These are phyloP conservation scores for Hystrix brachyura DNA, from an alignment of 2,113 vertebrate species.

Conservation along the genomic window DNA sequence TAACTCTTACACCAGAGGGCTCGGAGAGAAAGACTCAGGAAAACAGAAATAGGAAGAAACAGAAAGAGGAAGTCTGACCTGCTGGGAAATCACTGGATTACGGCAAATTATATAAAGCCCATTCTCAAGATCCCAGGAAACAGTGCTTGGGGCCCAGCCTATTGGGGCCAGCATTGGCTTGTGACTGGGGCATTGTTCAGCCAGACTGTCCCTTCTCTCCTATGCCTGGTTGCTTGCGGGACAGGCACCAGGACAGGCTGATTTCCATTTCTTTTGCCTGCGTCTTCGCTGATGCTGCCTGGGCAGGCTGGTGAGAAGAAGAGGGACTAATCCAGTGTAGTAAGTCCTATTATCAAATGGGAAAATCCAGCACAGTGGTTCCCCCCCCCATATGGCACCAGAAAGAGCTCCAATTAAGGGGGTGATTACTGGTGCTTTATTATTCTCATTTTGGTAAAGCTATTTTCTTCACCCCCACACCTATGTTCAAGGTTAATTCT, in stretches of 20 bases:
- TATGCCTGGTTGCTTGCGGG: neutral
- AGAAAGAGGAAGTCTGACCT: neutral
- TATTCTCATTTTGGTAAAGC: constrained; percentile 73
- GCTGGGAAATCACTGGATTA: neutral
- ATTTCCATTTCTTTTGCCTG: neutral
- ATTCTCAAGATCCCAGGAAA: neutral
- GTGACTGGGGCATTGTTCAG: accelerated
- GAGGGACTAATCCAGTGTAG: neutral
- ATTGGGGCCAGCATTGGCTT: neutral
- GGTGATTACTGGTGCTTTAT: constrained; percentile 70
- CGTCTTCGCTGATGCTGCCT: neutral
- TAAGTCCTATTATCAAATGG: constrained; percentile 47
- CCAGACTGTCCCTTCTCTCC: neutral
- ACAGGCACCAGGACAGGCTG: neutral
- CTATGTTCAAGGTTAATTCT: constrained; percentile 82
- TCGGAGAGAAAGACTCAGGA: neutral
- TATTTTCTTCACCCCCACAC: constrained; percentile 67
- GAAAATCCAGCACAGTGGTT: constrained; percentile 53
- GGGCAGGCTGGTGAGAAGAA: neutral
- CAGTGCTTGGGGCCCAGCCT: accelerated
- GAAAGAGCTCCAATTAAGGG: constrained; percentile 51
- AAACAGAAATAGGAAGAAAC: neutral
- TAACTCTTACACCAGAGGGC: neutral
- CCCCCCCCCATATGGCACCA: neutral
- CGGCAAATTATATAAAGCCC: neutral